phyloP scores from a whole-genome alignment of 2,113 vertebrate genomes.

The Barnardius zonarius region DNA sequence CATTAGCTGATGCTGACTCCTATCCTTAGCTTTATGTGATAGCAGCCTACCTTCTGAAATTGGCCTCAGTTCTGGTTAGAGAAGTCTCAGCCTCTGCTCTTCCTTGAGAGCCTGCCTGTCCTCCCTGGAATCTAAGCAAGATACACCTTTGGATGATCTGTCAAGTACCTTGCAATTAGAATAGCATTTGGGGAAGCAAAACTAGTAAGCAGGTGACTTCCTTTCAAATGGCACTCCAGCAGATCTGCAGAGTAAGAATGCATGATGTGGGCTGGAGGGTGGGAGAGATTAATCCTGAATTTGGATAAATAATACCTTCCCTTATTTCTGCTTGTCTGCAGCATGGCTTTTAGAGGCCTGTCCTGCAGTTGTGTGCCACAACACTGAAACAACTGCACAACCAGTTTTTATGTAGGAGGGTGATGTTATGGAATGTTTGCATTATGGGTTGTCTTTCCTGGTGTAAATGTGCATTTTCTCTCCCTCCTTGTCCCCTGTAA shows the following conservation, averaged over 20 bases:
- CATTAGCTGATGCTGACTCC: not conserved
- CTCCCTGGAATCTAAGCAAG: not conserved
- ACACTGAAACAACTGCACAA: not conserved
- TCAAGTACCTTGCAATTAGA: not conserved
- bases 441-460: not conserved
- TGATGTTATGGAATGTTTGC: not conserved
- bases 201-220: not conserved
- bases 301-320: not conserved
- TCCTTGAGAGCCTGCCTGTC: not conserved
- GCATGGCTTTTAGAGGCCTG: not conserved
- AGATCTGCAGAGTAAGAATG: not conserved
- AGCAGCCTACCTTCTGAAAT: not conserved
- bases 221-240: not conserved
- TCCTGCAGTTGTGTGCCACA: not conserved
- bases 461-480: not conserved
- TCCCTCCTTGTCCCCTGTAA: slow-evolving; percentile 1
- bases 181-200: not conserved
- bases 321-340: not conserved
- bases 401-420: not conserved
- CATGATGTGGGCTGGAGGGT: not conserved
- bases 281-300: not conserved
- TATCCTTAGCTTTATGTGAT: not conserved
- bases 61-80: not conserved
- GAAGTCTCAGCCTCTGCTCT: not conserved
- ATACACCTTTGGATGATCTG: not conserved